phyloP scores from a whole-genome alignment of 2,113 vertebrate species.

The Grammomys dolichurus region DNA sequence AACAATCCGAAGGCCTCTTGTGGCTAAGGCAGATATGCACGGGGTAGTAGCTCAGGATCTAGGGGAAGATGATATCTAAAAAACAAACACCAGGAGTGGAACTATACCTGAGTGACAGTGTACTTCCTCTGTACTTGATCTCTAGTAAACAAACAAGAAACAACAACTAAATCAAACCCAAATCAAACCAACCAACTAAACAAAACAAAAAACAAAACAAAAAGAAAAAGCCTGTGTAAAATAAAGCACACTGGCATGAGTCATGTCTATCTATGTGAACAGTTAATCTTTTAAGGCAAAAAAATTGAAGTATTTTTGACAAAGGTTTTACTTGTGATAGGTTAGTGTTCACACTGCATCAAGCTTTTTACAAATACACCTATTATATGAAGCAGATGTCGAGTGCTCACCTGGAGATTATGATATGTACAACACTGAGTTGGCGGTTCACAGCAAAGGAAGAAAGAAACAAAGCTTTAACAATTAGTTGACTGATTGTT shows the following conservation, averaged over 20 bases:
- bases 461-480: background rate
- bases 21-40: background rate
- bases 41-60: background rate
- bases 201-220: no score
- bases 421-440: background rate
- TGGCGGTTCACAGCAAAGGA: background rate
- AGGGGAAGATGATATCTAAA: background rate
- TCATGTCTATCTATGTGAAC: background rate
- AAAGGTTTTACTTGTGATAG: background rate
- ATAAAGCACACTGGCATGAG: background rate
- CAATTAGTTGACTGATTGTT: background rate
- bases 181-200: no score
- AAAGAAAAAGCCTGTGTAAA: background rate
- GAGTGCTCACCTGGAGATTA: background rate
- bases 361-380: background rate
- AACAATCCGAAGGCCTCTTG: no score
- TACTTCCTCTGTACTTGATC: background rate
- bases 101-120: background rate
- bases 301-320: background rate
- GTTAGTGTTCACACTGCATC: background rate
- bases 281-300: background rate
- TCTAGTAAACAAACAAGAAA: background rate
- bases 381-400: background rate
- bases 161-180: background rate
- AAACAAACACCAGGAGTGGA: background rate